Base-by-base conservation (phyloP, 92 coral and sea anemone species). In the Galaxea fascicularis region DNA sequence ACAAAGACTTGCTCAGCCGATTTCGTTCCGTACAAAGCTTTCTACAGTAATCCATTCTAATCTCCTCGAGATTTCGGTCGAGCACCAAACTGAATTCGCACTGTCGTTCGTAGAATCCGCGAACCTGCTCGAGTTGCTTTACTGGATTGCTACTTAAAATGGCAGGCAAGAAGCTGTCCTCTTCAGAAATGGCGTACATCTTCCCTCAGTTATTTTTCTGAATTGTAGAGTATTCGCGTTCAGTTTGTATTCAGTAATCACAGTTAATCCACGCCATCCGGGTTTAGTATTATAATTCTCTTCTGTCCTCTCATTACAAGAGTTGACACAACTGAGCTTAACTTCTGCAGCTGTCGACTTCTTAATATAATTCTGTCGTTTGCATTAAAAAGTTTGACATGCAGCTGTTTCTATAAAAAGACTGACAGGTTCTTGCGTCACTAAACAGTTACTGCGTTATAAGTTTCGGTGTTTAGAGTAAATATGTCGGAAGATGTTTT, bases 121-220 rank as follows among this genome's bases (percentile, higher is more conserved):
- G 85, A 22, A 94, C 95, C 71, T 92, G 94, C 60, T 93, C 95
- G 57, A 94, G 98, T 63, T 94, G 98, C 80, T 92, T 87, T 10
- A 92, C 60, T 3, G 92, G 95, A 64, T 94, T 92, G 35, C 83
- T 85, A 28, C 90, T 92, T 5, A 94, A 51, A 16, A 92, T 41
- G 22, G 93, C 95, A 4, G 95, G 98, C 16, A 92, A 83, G 78
- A 94, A 94, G 71, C 95, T 94, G 75, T 94, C 98, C 49, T 94
- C 98, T 59, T 94, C 98, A 1, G 93, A 74, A 39, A 94, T 94
- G 0, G 92, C 88, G 53, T 93, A 92, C 92, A 62, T 82, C 54
- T 53, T 16, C 35, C 60, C 47, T 72, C 39, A 21, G 46, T 47
- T 12, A 6, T 35, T 22, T 16, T 65, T 65, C 71, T n/a, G 45